Conservation (phyloP, 2,797 vertebrate species). For the Capromys pilorides region DNA sequence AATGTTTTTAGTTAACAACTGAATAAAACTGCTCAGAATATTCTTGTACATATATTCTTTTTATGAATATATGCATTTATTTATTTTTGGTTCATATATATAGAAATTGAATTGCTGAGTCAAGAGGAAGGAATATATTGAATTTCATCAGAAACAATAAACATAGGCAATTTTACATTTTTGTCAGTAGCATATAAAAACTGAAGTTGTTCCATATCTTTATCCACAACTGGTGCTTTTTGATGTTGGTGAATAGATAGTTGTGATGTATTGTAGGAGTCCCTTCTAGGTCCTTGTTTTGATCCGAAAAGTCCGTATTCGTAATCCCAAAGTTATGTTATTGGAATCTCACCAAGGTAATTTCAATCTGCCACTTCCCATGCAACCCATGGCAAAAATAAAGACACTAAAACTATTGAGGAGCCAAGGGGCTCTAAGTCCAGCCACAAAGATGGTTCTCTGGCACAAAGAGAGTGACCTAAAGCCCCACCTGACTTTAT, state of each 20-base stretch:
- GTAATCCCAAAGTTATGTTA: no score
- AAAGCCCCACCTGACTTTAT: no score
- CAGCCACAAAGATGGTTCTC: no score
- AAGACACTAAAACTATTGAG: no score
- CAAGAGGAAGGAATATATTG: slow-evolving; percentile 6
- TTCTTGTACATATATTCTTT: slow-evolving; percentile 19
- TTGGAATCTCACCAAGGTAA: no score
- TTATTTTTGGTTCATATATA: slow-evolving; percentile 11
- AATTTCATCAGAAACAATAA: slow-evolving; percentile 35
- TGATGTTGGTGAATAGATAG: background rate
- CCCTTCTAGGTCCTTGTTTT: no score
- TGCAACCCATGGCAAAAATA: no score
- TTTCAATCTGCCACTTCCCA: no score
- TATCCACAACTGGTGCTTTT: slow-evolving; percentile 14
- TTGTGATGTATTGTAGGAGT: background rate
- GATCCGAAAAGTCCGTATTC: no score
- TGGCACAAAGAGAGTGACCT: no score
- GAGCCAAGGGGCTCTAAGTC: no score
- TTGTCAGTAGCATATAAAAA: background rate
- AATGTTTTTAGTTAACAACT: slow-evolving; percentile 45
- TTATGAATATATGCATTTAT: slow-evolving; percentile 13
- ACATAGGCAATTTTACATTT: slow-evolving; percentile 16
- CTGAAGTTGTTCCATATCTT: slow-evolving; percentile 15
- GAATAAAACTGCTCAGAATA: slow-evolving; percentile 34
- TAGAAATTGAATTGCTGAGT: slow-evolving; percentile 21